Evolutionary conservation across 2,888 invertebrate species (phyloP).

Genomic region (Synanthedon formicaeformis): DNA sequence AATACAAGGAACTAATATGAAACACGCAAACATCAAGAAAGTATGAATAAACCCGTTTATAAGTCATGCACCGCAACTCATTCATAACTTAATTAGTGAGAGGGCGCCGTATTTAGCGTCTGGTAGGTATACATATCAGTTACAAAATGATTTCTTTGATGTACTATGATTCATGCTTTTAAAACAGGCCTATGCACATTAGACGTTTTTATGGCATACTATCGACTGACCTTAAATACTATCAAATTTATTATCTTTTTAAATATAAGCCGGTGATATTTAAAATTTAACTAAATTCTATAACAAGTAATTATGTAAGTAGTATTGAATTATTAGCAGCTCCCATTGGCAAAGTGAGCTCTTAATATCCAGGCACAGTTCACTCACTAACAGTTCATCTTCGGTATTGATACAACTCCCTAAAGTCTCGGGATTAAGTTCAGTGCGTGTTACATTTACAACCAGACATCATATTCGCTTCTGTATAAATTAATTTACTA

Average conservation of each 20-base stretch:
- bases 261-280: too few relatives aligned
- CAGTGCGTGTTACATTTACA: too few relatives aligned
- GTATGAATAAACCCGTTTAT: background rate
- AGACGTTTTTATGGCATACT: too few relatives aligned
- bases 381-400: too few relatives aligned
- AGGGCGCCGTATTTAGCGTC: conserved; percentile 26
- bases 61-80: background rate
- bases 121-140: conserved; percentile 18
- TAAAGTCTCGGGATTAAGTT: conserved; percentile 1
- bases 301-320: too few relatives aligned
- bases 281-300: too few relatives aligned
- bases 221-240: too few relatives aligned
- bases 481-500: background rate
- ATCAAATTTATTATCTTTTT: too few relatives aligned
- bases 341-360: too few relatives aligned
- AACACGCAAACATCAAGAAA: background rate
- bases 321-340: too few relatives aligned
- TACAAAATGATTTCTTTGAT: conserved; percentile 27
- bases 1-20: background rate
- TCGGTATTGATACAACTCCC: background rate
- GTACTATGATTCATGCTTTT: conserved; percentile 23
- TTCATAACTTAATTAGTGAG: conserved; percentile 18
- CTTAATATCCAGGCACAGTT: too few relatives aligned
- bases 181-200: background rate
- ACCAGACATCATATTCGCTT: too few relatives aligned